Evolutionary conservation across 1,140 invertebrate species (phyloP), one percentile per base, ranked within the genome.

Genomic region (Caenorhabditis inopinata): DNA sequence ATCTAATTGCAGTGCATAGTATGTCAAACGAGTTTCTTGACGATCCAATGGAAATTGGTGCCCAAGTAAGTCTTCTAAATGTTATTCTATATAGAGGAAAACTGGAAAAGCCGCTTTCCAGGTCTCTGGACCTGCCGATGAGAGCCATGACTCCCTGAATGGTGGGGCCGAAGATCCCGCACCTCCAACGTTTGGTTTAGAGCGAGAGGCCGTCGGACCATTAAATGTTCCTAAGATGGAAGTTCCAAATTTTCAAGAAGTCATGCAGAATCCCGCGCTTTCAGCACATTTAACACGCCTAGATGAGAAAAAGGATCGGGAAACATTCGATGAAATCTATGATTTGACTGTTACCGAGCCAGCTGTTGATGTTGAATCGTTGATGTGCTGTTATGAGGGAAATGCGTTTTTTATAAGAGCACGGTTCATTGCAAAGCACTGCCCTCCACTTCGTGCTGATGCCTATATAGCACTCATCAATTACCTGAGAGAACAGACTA

Each of bases 341-440:
- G 29, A 35, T 35, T 12, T 68, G 16, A 38, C 16, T 6, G 32
- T 68, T 2, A 68, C 14, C 32, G 58, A 68, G n/a, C n/a, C 29
- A 21, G 58, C 58, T 0, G 18, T 68, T 6, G 58, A 68, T 68
- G 32, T 68, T 11, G 58, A 68, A 21, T 18, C 58, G 2, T 9
- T 68, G 1, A 32, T 18, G n/a, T 68, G 58, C 23, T 16, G 2
- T 42, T 68, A 68, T n/a, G 58, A 68, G 7, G 29, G 32, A 38
- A 68, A 68, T 21, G 32, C 58, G 0, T 68, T 68, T 68, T 68
- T 68, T n/a, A 1, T 58, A 2, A 62, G 76, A 21, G 29, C 21
- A 9, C 51, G 53, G n/a, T 78, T 78, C 32, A 47, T 78, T n/a
- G 53, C 53, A 7, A 49, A 68, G 7, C 76, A 62, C 42, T 77